Base-by-base conservation (phyloP, 2,113 vertebrate genomes). In the Thalassarche chlororhynchos region DNA sequence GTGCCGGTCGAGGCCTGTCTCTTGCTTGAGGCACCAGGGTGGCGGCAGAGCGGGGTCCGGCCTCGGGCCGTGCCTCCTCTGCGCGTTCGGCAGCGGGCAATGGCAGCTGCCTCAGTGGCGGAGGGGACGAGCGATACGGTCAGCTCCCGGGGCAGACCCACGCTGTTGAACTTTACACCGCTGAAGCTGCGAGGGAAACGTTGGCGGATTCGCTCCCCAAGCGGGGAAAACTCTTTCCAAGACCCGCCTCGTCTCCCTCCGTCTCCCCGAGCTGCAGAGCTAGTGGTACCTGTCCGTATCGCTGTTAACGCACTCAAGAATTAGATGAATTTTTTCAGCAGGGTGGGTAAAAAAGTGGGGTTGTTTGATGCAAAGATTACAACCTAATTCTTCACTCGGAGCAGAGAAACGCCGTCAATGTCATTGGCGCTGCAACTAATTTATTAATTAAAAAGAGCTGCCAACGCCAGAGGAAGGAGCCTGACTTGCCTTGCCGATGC, bases 211-310 rank as follows among this genome's bases (percentile, higher is more conserved):
- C 46, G 5, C 36, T 5, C 16, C 40, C 26, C 18, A 1, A 12
- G 17, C 17, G 2, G 24, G 32, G 8, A 8, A 51, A 26, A 2
- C 8, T 10, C 1, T 9, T 36, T 12, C 36, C 29, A 3, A 6
- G 24, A 8, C 5, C 9, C 6, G 1, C 10, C 52, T 7, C 9
- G 12, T 8, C 15, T 49, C 70, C 29, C 25, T 10, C 36, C 1
- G 3, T 1, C 15, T 7, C 31, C 32, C 58, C 26, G 2, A 2
- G 31, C 58, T 4, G 49, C 49, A 13, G 38, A 32, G 36, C 14
- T 9, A 1, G 34, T 1, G 5, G 7, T 34, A 4, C 32, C 49
- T 32, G 6, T 13, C 17, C 2, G 1, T 7, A 6, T 5, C 4
- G 1, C 46, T 38, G 10, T 3, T 19, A 15, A 11, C 0, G 10